Evolutionary conservation across 2,797 vertebrate species (phyloP), one percentile per base, ranked within the genome.

Genomic region (Sphaeramia orbicularis): DNA sequence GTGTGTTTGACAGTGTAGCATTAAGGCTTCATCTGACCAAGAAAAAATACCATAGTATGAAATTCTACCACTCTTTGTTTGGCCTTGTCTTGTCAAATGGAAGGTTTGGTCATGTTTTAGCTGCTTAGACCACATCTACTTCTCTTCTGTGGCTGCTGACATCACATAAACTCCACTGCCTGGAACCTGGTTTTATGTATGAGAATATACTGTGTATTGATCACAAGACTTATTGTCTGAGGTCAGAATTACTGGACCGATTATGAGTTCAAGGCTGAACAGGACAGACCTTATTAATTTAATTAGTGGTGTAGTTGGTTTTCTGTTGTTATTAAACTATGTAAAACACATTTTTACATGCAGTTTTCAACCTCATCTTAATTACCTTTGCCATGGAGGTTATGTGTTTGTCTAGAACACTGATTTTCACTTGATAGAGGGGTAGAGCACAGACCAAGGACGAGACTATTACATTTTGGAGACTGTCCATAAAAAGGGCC

Each of bases 41-140:
- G 76, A 69, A 68, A 65, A 64, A 87, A 84, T 66, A 75, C 56
- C 64, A n/a, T 11, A 7, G 64, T 41, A 53, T 60, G 75, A 70
- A 86, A 89, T 73, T 72, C 56, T 71, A 82, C 55, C 78, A 7
- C 61, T 61, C 19, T 9, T 71, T 87, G 79, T 86, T 89, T 89
- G 89, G 82, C 90, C 90, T 92, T 86, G 90, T 83, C 67, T 76
- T 87, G 89, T 90, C 88, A 82, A 72, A 74, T 47, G 38, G 18
- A 57, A 68, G 59, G 30, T 54, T 70, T 47, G 43, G 62, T 81
- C 47, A 16, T 77, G 52, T 82, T 83, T 86, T 84, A 74, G 60
- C 66, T 74, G 38, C 51, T 81, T 77, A 43, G 58, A 90, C 83
- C 84, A 74, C 85, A 81, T 53, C 0, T 60, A 74, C 73, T 80